A percentile compares a stretch with the other conserved stretches of the same genome.
These are phyloP conservation scores for Seriola dumerili DNA, from an alignment of 2,113 vertebrate species.

Conservation along the genomic window DNA sequence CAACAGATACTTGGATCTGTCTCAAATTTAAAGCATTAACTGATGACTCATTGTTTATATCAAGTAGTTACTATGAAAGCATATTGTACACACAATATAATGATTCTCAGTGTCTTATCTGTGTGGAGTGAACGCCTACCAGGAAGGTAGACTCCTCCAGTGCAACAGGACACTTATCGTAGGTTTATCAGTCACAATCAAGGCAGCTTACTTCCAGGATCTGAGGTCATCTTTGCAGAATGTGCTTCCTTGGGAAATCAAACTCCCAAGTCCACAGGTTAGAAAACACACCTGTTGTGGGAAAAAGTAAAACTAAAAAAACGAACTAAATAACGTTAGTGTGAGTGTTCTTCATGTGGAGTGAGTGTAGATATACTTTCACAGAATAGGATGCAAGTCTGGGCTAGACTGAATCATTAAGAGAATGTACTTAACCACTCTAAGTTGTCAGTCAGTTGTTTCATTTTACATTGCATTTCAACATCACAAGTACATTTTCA, in stretches of 20 bases:
- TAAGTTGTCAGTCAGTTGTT: neutral
- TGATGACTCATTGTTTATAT: constrained; percentile 54
- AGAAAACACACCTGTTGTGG: constrained; percentile 35
- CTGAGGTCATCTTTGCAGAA: constrained; percentile 42
- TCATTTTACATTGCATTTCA: too few species aligned
- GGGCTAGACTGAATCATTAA: neutral
- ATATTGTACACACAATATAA: constrained; percentile 25
- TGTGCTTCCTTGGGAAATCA: constrained; percentile 16
- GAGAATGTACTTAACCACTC: neutral
- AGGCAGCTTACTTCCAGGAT: constrained; percentile 16
- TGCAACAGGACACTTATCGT: constrained; percentile 29
- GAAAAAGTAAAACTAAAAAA: neutral
- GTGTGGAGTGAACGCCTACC: constrained; percentile 7
- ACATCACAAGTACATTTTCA: neutral
- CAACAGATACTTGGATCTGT: constrained; percentile 24
- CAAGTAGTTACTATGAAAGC: constrained; percentile 37
- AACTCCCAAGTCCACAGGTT: constrained; percentile 24
- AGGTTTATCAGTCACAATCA: constrained; percentile 44
- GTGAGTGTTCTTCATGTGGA: neutral
- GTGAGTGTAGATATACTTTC: neutral
- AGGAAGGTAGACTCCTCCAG: constrained; percentile 31
- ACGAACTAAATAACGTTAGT: neutral
- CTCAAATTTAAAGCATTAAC: constrained; percentile 49
- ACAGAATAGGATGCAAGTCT: constrained; percentile 10
- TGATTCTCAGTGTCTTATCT: constrained; percentile 40